Evolutionary conservation across 2,113 vertebrate genomes (phyloP).

Genomic region (Mormyrus iriodes): DNA sequence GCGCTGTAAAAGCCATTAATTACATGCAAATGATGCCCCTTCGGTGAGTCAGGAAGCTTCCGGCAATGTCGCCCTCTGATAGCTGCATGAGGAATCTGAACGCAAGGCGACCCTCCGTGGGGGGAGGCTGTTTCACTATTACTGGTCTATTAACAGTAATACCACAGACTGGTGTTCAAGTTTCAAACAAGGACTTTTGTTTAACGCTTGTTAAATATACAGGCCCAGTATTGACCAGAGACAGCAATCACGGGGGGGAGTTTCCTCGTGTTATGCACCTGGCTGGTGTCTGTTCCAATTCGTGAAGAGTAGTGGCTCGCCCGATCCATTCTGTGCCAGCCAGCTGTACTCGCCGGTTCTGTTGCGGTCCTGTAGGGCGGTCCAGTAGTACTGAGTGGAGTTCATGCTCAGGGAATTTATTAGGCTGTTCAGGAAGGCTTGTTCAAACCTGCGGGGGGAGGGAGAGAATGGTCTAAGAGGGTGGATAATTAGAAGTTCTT

Average conservation of each 20-base stretch:
- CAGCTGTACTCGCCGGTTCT: constrained; percentile 73
- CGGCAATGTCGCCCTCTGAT: neutral
- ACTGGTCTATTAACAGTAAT: neutral
- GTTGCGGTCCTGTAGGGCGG: constrained; percentile 69
- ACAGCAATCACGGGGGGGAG: neutral
- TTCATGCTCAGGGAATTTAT: constrained; percentile 59
- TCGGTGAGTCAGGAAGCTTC: neutral
- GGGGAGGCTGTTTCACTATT: neutral
- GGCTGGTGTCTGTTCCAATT: constrained; percentile 88
- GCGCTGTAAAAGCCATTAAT: neutral
- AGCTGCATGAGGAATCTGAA: neutral
- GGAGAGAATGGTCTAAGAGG: neutral
- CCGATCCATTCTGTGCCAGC: constrained; percentile 50
- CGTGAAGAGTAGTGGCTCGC: constrained; percentile 59
- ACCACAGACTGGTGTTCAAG: neutral
- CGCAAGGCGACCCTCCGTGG: neutral
- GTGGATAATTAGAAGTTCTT: neutral
- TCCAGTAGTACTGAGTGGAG: constrained; percentile 75
- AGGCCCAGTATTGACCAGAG: neutral
- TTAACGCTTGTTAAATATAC: neutral
- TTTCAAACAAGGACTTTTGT: neutral
- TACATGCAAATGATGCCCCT: constrained; percentile 6
- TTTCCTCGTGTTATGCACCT: constrained; percentile 55
- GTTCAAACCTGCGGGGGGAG: constrained; percentile 75
- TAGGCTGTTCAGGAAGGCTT: constrained; percentile 84